Percentiles rank a stretch among this genome's conserved stretches.
phyloP scores from a whole-genome alignment of 2,797 vertebrate genomes.

The Rhinatrema bivittatum region DNA sequence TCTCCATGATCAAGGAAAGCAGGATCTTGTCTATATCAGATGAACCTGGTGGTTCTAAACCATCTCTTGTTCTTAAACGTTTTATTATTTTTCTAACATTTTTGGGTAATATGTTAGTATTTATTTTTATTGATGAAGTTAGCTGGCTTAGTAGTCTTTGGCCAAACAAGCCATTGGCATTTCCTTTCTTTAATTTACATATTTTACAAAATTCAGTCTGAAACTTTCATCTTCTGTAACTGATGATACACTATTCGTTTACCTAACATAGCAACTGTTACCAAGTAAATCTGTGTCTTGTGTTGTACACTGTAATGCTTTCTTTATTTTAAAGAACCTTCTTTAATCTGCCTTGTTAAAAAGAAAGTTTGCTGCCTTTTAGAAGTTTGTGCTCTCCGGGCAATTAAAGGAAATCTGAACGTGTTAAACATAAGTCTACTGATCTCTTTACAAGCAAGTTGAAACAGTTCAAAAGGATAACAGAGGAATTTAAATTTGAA shows the following conservation, averaged over 20 bases:
- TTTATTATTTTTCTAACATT: too few relatives aligned
- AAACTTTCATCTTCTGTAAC: constrained; percentile 39
- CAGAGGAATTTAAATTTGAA: too few relatives aligned
- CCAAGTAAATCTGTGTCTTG: constrained; percentile 52
- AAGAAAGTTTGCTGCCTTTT: constrained; percentile 23
- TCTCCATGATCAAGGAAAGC: too few relatives aligned
- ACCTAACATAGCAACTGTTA: constrained; percentile 42
- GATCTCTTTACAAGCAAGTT: not conserved
- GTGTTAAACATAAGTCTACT: constrained; percentile 37
- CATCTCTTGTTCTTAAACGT: too few relatives aligned
- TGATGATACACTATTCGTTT: constrained; percentile 43
- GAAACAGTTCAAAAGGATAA: constrained; percentile 1
- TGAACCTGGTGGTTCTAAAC: too few relatives aligned
- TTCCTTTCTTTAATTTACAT: too few relatives aligned
- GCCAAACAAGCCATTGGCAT: too few relatives aligned
- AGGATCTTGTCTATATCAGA: too few relatives aligned
- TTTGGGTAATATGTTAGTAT: too few relatives aligned
- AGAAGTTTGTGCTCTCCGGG: constrained; percentile 36
- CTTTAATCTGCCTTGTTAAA: constrained; percentile 35
- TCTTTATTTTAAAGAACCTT: constrained; percentile 36
- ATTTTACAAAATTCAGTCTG: constrained; percentile 14
- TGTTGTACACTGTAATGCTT: constrained; percentile 41
- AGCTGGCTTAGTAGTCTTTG: too few relatives aligned
- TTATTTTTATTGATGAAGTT: too few relatives aligned
- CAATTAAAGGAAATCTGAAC: constrained; percentile 29